Percentiles rank a stretch among this genome's conserved stretches.
phyloP scores from a whole-genome alignment of 1,140 invertebrate species.

The Pseudobourletiella spinata region DNA sequence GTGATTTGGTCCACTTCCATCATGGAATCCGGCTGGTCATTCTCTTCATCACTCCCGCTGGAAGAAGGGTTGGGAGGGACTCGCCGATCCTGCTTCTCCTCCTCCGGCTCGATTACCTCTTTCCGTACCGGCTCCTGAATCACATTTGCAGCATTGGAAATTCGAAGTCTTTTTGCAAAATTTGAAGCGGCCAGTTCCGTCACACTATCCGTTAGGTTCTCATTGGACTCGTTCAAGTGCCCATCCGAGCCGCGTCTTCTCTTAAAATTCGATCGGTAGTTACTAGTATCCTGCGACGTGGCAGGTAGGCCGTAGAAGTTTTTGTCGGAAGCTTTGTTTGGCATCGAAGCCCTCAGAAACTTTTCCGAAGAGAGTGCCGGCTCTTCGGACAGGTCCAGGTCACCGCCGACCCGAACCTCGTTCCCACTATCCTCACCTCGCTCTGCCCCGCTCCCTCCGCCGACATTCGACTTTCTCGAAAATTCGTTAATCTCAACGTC shows the following conservation, averaged over 20 bases:
- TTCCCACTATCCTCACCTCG: too few species aligned
- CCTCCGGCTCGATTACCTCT: slow-evolving; percentile 4
- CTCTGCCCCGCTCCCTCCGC: slow-evolving; percentile 3
- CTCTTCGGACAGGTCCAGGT: slow-evolving; percentile 18
- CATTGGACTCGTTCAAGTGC: slow-evolving; percentile 20
- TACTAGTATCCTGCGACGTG: background rate
- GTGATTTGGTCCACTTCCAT: slow-evolving; percentile 35
- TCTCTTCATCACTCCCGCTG: slow-evolving; percentile 31
- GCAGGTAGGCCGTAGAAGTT: background rate
- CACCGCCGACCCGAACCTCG: slow-evolving; percentile 12
- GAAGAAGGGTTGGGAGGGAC: slow-evolving; percentile 28
- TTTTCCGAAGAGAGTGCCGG: background rate
- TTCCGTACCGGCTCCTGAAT: slow-evolving; percentile 25
- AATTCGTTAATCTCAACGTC: slow-evolving; percentile 4
- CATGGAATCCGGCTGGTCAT: slow-evolving; percentile 13
- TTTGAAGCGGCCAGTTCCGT: slow-evolving; percentile 17
- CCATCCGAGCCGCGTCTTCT: slow-evolving; percentile 29
- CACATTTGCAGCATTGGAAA: slow-evolving; percentile 24
- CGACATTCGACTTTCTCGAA: slow-evolving; percentile 1
- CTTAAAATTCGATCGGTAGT: slow-evolving; percentile 12
- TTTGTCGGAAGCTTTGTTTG: background rate
- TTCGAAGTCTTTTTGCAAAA: slow-evolving; percentile 14
- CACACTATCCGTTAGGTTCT: slow-evolving; percentile 1
- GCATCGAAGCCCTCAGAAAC: background rate
- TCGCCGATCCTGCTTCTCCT: slow-evolving; percentile 27